These are phyloP conservation scores for Pagetopsis macropterus DNA, from an alignment of 2,797 vertebrate species.

Conservation along the genomic window DNA sequence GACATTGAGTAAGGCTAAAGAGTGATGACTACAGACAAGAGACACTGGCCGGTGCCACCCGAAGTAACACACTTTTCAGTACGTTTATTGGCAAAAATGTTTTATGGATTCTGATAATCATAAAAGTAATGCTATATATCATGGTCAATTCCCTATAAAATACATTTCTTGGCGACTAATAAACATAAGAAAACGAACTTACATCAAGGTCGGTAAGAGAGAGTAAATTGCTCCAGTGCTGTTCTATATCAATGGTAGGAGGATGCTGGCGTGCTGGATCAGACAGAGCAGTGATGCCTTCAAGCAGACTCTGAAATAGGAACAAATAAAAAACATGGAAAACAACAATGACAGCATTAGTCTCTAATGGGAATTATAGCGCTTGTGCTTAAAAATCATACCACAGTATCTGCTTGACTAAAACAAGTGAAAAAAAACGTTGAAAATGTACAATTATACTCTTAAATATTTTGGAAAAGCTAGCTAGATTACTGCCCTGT, in stretches of 20 bases:
- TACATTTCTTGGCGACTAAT: background rate
- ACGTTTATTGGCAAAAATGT: no score
- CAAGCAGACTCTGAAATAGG: slow-evolving; percentile 70
- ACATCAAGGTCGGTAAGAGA: slow-evolving; percentile 77
- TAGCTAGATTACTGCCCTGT: background rate
- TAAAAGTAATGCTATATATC: no score
- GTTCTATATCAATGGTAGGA: slow-evolving; percentile 65
- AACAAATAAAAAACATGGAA: background rate
- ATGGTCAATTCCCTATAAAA: background rate
- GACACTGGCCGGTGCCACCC: no score
- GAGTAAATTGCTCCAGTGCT: slow-evolving; percentile 80
- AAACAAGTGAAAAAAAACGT: background rate
- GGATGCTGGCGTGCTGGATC: slow-evolving; percentile 66
- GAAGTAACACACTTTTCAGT: no score
- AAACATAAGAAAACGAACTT: slow-evolving; percentile 52
- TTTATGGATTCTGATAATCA: no score
- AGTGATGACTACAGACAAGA: no score
- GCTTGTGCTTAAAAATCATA: background rate
- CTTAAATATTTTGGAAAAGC: background rate
- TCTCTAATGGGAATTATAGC: background rate
- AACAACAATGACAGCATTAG: background rate
- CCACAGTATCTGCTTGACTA: background rate
- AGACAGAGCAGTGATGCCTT: slow-evolving; percentile 54
- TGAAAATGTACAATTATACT: background rate
- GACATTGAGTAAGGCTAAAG: no score